Conservation (phyloP, 2,888 invertebrate species). For the Crepidodera aurea region DNA sequence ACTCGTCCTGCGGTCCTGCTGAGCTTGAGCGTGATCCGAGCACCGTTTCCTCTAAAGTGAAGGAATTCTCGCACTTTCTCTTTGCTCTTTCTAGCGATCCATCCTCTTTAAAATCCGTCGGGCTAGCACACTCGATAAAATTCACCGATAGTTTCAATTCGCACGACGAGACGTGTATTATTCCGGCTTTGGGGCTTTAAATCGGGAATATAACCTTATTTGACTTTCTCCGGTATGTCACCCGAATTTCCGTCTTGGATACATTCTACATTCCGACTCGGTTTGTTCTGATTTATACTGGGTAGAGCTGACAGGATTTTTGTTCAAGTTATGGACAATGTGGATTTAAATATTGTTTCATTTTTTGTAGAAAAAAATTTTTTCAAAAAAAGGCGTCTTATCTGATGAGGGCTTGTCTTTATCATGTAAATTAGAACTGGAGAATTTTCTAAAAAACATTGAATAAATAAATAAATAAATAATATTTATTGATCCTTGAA, state of each 20-base stretch:
- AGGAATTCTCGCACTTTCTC: slow-evolving; percentile 17
- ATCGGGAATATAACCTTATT: slow-evolving; percentile 35
- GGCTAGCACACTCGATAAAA: slow-evolving; percentile 38
- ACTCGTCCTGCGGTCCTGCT: slow-evolving; percentile 38
- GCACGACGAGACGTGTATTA: slow-evolving; percentile 36
- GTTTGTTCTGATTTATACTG: too few relatives aligned
- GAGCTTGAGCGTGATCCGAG: slow-evolving; percentile 41
- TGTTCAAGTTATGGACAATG: too few relatives aligned
- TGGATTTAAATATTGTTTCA: too few relatives aligned
- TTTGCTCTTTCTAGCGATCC: slow-evolving; percentile 37
- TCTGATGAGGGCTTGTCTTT: too few relatives aligned
- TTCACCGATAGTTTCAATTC: slow-evolving; percentile 39
- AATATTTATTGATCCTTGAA: too few relatives aligned
- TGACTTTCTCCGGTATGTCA: slow-evolving; percentile 15
- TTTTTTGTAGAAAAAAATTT: too few relatives aligned
- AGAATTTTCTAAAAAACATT: too few relatives aligned
- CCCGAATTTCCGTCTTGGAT: slow-evolving; percentile 14
- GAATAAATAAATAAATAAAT: too few relatives aligned
- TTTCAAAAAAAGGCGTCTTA: too few relatives aligned
- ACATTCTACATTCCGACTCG: too few relatives aligned
- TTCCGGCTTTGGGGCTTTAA: slow-evolving; percentile 29
- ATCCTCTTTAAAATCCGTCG: slow-evolving; percentile 46
- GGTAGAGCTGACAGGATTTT: too few relatives aligned
- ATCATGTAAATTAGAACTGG: too few relatives aligned
- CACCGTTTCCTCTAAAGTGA: slow-evolving; percentile 38